Conservation (phyloP, 2,797 vertebrate species). For the Enteromius viviparus region DNA sequence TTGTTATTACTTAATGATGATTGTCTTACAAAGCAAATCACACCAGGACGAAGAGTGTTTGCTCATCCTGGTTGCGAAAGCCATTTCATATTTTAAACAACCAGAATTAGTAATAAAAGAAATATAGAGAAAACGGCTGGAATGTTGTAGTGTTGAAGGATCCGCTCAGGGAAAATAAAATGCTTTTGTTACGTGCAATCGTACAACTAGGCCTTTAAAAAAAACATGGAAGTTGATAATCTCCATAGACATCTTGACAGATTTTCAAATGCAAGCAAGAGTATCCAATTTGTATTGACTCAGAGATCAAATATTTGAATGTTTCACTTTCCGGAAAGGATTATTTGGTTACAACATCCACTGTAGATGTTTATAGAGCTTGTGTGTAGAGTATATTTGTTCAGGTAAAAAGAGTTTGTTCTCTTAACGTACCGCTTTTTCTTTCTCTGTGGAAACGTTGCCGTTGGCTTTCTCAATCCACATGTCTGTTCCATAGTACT, state of each 20-base stretch:
- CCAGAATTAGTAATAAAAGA: constrained; percentile 36
- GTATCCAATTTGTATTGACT: neutral
- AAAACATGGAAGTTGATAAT: constrained; percentile 5
- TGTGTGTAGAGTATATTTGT: constrained; percentile 45
- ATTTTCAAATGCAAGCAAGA: too few relatives aligned
- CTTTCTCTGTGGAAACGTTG: constrained; percentile 20
- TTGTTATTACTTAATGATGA: constrained; percentile 46
- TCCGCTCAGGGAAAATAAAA: constrained; percentile 62
- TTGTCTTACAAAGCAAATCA: constrained; percentile 49
- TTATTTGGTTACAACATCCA: constrained; percentile 68
- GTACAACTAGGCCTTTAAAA: constrained; percentile 10
- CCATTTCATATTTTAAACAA: constrained; percentile 38
- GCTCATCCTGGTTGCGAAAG: constrained; percentile 37
- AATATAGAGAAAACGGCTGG: constrained; percentile 58
- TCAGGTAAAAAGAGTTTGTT: constrained; percentile 45
- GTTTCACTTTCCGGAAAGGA: constrained; percentile 62
- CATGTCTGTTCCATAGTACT: constrained; percentile 22
- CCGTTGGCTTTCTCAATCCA: constrained; percentile 18
- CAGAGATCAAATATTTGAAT: constrained; percentile 5
- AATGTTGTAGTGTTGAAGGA: constrained; percentile 76
- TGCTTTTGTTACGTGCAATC: constrained; percentile 63
- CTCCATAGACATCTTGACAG: constrained; percentile 36
- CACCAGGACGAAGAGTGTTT: constrained; percentile 29
- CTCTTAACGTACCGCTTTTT: constrained; percentile 52
- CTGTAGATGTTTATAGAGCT: constrained; percentile 8